Evolutionary conservation across 2,113 vertebrate genomes (phyloP), one percentile per base, ranked within the genome.

Genomic region (Parus major): DNA sequence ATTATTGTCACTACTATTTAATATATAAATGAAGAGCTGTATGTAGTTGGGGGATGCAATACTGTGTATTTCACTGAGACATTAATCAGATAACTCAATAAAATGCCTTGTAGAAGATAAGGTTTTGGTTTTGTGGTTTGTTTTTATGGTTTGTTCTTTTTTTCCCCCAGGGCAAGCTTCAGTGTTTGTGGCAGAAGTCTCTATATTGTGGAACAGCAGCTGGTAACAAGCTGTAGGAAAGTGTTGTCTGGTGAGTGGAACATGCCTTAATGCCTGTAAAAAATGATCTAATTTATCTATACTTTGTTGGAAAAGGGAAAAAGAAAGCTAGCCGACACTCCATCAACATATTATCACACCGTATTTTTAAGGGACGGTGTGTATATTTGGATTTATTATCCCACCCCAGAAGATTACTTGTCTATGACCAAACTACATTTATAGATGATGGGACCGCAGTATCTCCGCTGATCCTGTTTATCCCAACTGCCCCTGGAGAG

Each of bases 381-480:
- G n/a, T 27, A 1, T 9, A 39, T 52, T n/a, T 46, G 29, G 28
- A 36, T 29, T 59, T 56, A 9, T 64, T 61, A 31, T 69, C 35
- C 19, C 27, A 27, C 28, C 29, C 24, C 6, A 22, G 41, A 71
- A 47, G 29, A 20, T 5, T 12, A 60, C 29, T 19, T 28, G 27
- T 11, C n/a, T 39, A 5, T 6, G 9, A 47, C 25, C 23, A 15
- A 46, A 46, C 42, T 2, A 56, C 41, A 4, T 0, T 5, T 1
- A 6, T 0, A 15, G 25, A 8, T 6, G 31, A 5, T n/a, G 56
- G 66, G 57, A 42, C 36, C 1, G 2, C 47, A 12, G 5, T 2
- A 20, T 10, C 71, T 33, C 46, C 52, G 8, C 33, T 1, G 75
- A n/a, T 25, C 5, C 64, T 4, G 1, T 9, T 63, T 41, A 63